Evolutionary conservation across 2,888 invertebrate species (phyloP).

Genomic region (Meiosimyza decipiens): DNA sequence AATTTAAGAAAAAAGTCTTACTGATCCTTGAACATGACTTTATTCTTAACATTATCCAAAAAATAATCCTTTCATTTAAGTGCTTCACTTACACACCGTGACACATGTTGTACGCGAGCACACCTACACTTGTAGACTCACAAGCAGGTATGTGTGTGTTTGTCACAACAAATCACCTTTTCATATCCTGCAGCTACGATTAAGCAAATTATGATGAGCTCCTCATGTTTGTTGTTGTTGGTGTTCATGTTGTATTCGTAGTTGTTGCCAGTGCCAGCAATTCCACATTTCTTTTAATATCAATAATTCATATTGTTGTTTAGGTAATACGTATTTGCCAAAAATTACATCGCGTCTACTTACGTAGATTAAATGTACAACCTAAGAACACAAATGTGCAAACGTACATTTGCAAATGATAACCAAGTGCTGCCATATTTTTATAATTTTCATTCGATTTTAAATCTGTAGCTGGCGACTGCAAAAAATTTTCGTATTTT

Average conservation of each 20-base stretch:
- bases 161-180: constrained; percentile 33
- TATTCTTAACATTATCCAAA: no score
- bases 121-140: no score
- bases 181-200: constrained; percentile 39
- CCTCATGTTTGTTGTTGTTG: constrained; percentile 22
- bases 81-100: no score
- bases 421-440: not conserved
- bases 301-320: not conserved
- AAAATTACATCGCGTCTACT: not conserved
- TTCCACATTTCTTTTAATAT: not conserved
- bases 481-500: no score
- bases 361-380: not conserved
- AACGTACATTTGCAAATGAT: not conserved
- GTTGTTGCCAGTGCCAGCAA: not conserved
- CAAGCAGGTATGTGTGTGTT: no score
- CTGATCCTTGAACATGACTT: no score
- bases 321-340: not conserved
- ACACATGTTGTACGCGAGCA: no score
- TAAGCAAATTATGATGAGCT: constrained; percentile 41
- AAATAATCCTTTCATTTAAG: no score
- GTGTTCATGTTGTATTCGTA: constrained; percentile 1
- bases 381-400: not conserved
- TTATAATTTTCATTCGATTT: not conserved
- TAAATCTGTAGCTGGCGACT: no score
- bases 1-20: no score